Evolutionary conservation across 2,797 vertebrate genomes (phyloP), one percentile per base, ranked within the genome.

Genomic region (Hyperoplus lanceolatus): DNA sequence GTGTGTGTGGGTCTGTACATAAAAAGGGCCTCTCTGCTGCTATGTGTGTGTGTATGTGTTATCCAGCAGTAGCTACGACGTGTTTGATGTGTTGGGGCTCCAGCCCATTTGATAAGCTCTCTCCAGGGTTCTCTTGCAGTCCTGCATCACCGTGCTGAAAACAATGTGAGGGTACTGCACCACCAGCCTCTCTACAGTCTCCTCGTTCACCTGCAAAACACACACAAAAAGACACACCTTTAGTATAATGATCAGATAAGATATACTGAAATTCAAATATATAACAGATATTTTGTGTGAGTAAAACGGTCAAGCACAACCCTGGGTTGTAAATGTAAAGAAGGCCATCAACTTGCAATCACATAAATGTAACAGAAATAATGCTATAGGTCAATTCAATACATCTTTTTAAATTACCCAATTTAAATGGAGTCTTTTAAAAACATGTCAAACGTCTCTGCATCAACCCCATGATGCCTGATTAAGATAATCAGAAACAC

Each of bases 101-200:
- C 98, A 99, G 87, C 98, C 98, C 98, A 99, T 97, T 92, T 99
- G 98, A 89, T 99, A 99, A 89, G 98, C 98, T 90, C 98, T 95
- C 94, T 99, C 98, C 95, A 99, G 89, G 50, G 98, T 99, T 88
- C 97, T 96, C 96, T 99, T 99, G 96, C 98, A 99, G 91, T 99
- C 98, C 90, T 99, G 98, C 89, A 99, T 97, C 87, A 99, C 97
- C 1, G 98, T 99, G 93, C 98, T 99, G 96, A 99, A 99, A 84
- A 98, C 98, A 78, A 99, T 98, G 79, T 98, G 97, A 2, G 98
- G 98, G 79, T 99, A 98, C 93, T 99, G 97, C 89, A 98, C 96
- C 72, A 99, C 98, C 79, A 99, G 96, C 87, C 97, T 96, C 81
- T 99, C 98, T 90, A 99, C 98, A 0, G 98, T 99, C 89, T 96